Base-by-base conservation (phyloP, 2,797 vertebrate genomes). In the Parotocinclus haroldoi region DNA sequence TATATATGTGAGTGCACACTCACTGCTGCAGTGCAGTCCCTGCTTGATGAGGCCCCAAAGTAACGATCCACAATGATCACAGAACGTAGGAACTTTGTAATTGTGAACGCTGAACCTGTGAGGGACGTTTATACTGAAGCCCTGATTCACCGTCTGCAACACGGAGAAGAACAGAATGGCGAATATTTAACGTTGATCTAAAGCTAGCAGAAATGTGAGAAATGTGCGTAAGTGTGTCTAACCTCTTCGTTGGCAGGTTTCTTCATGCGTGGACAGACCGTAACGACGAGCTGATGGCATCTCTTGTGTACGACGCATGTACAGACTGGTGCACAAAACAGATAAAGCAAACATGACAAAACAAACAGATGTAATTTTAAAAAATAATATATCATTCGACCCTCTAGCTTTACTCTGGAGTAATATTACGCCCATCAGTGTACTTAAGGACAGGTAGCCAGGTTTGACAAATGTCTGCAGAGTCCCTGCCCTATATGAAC, bases 231-330 rank as follows among this genome's bases (percentile, higher is more conserved):
- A 12, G 58, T 86, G 83, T 85, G 85, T 88, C 68, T 48, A 3
- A 93, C 89, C 88, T 94, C 90, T 1, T 88, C 89, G 78, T 91
- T 93, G 59, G 81, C 76, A 0, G 84, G 66, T 74, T 92, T 96
- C 86, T 95, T 98, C 89, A 94, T 96, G 80, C 91, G 94, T 7
- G 95, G 96, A 84, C 96, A 99, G 67, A 90, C 89, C 1, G 95
- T 98, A 58, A 98, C 94, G 19, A 99, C 95, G 0, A 91, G 91
- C 81, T 96, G 91, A 78, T 98, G 96, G 86, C 96, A 98, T 79
- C 96, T 92, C 73, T 98, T 98, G 84, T 99, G 96, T 75, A 99
- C 96, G 13, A 99, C 96, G 73, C 96, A 99, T 57, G 95, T 95
- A 76, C 96, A 98, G 61, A 99, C 96, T 98, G 76, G 42, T 44